A percentile compares a stretch with the other conserved stretches of the same genome.
Conservation (phyloP, 2,888 invertebrate species). For the Eilema griseolum region DNA sequence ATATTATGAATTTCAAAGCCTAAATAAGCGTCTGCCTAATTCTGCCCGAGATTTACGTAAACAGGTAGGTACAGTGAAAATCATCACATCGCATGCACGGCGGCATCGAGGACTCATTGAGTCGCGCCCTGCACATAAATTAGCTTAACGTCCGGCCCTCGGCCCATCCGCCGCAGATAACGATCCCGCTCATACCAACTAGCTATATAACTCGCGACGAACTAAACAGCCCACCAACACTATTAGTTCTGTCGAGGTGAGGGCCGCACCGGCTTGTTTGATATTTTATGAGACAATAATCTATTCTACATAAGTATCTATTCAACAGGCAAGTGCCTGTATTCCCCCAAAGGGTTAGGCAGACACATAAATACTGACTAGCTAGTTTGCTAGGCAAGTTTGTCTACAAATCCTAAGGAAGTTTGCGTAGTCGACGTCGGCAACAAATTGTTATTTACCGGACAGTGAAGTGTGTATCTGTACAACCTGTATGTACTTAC, state of each 20-base stretch:
- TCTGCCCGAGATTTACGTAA: background rate
- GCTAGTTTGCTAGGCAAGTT: background rate
- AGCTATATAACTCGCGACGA: background rate
- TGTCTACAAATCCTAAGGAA: background rate
- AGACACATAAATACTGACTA: background rate
- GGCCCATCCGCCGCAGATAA: conserved; percentile 19
- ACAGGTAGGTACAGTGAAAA: background rate
- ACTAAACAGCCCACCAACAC: conserved; percentile 9
- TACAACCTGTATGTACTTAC: too few relatives aligned
- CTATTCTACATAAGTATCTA: background rate
- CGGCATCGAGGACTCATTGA: background rate
- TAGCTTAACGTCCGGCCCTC: conserved; percentile 15
- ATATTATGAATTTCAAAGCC: too few relatives aligned
- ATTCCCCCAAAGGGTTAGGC: background rate
- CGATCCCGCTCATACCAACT: conserved; percentile 13
- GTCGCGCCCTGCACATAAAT: conserved; percentile 25
- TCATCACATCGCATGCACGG: conserved; percentile 8
- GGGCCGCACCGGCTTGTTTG: background rate
- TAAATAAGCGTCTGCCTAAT: too few relatives aligned
- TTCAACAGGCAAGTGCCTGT: too few relatives aligned
- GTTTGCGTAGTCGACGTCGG: background rate
- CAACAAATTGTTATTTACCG: conserved; percentile 3
- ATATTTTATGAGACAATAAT: background rate
- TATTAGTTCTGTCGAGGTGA: background rate
- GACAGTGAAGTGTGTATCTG: background rate